A percentile compares a stretch with the other conserved stretches of the same genome.
phyloP scores from a whole-genome alignment of 2,797 vertebrate species.

The Spheniscus humboldti region DNA sequence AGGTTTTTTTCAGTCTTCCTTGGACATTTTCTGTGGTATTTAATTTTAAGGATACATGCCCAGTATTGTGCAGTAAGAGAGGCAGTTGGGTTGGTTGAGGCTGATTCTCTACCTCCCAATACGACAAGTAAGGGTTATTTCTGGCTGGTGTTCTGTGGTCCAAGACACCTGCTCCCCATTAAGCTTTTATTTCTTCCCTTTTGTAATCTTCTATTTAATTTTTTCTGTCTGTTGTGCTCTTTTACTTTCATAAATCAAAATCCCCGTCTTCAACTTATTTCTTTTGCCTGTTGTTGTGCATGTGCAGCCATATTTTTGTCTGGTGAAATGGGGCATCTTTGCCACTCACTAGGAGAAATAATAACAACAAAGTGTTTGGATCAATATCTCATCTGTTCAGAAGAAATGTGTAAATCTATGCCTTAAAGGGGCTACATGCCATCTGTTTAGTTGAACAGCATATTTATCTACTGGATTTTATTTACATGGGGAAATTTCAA shows the following conservation, averaged over 20 bases:
- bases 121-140: neutral
- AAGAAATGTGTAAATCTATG: neutral
- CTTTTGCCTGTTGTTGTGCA: neutral
- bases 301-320: neutral
- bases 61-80: neutral
- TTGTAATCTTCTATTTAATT: neutral
- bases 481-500: neutral
- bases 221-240: neutral
- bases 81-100: neutral
- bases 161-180: neutral
- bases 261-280: neutral
- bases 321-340: neutral
- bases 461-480: neutral
- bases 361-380: neutral
- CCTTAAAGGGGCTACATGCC: neutral
- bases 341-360: neutral
- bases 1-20: neutral
- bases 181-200: neutral
- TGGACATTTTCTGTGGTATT: neutral
- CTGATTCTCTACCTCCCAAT: neutral
- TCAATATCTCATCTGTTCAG: neutral
- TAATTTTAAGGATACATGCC: neutral
- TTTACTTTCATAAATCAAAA: slow-evolving; percentile 25
- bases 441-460: neutral
- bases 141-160: neutral